phyloP scores from a whole-genome alignment of 1,140 invertebrate species.

The Platyura marginata region DNA sequence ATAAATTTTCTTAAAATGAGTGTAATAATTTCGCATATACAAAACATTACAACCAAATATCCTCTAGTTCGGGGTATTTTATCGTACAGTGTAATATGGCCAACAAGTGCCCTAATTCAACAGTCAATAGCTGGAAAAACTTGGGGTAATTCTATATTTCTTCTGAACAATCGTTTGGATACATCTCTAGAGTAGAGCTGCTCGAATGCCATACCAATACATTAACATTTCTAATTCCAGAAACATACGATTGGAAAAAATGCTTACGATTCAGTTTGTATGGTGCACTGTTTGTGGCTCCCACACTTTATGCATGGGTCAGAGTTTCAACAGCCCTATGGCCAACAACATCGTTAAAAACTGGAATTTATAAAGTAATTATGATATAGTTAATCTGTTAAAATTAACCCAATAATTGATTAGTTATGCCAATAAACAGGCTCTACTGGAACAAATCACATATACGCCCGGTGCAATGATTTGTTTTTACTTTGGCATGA shows the following conservation, averaged over 20 bases:
- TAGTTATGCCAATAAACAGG: constrained; percentile 31
- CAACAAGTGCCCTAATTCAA: constrained; percentile 40
- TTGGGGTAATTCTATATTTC: no score
- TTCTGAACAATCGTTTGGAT: no score
- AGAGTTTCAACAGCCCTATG: constrained; percentile 38
- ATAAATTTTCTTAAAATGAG: background rate
- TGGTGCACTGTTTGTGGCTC: constrained; percentile 49
- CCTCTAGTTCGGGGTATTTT: constrained; percentile 45
- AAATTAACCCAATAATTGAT: background rate
- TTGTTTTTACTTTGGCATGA: constrained; percentile 68
- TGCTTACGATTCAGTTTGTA: constrained; percentile 44
- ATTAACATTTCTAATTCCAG: constrained; percentile 7
- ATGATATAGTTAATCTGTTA: background rate
- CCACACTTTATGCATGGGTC: constrained; percentile 50
- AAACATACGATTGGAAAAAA: constrained; percentile 33
- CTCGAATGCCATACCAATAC: background rate
- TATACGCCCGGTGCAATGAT: constrained; percentile 63
- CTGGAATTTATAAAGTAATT: constrained; percentile 44
- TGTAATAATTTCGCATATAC: background rate
- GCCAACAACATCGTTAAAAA: constrained; percentile 39
- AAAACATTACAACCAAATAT: constrained; percentile 14
- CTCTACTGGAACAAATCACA: constrained; percentile 58
- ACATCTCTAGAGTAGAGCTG: background rate
- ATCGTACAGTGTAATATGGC: constrained; percentile 56
- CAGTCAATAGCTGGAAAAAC: constrained; percentile 30